Conservation (phyloP, 2,888 invertebrate species). For the Cactoblastis cactorum region DNA sequence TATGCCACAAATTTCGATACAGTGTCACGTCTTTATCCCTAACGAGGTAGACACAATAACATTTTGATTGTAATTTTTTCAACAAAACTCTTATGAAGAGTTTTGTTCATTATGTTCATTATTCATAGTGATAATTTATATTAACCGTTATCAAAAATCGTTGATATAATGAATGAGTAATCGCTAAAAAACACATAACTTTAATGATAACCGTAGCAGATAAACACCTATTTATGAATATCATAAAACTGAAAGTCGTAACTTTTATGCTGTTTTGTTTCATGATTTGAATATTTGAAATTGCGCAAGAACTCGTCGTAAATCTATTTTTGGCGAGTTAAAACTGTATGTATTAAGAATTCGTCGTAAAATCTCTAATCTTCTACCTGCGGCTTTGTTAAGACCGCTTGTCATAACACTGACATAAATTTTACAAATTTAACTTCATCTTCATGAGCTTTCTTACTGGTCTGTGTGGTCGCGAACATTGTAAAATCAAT, state of each 20-base stretch:
- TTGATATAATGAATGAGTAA: neutral
- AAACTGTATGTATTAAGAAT: neutral
- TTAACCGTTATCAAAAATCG: neutral
- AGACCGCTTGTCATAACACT: neutral
- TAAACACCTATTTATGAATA: slow-evolving; percentile 9
- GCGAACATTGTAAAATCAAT: too few species aligned
- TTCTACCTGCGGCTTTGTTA: neutral
- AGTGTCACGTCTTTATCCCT: too few species aligned
- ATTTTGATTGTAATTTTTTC: too few species aligned
- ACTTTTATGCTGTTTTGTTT: neutral
- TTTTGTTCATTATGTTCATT: too few species aligned
- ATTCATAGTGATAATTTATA: neutral
- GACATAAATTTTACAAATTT: neutral
- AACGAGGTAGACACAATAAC: too few species aligned
- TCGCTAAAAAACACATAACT: neutral
- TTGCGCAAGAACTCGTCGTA: slow-evolving; percentile 2
- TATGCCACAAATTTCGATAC: too few species aligned
- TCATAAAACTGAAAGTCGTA: slow-evolving; percentile 1
- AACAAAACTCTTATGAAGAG: too few species aligned
- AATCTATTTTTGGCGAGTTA: neutral
- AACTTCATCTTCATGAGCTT: too few species aligned
- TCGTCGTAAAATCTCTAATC: neutral
- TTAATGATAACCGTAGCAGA: neutral
- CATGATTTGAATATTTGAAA: slow-evolving; percentile 2
- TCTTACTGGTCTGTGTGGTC: too few species aligned